These are phyloP conservation scores for Drosophila borborema DNA, from an alignment of 2,888 invertebrate species.

Conservation along the genomic window DNA sequence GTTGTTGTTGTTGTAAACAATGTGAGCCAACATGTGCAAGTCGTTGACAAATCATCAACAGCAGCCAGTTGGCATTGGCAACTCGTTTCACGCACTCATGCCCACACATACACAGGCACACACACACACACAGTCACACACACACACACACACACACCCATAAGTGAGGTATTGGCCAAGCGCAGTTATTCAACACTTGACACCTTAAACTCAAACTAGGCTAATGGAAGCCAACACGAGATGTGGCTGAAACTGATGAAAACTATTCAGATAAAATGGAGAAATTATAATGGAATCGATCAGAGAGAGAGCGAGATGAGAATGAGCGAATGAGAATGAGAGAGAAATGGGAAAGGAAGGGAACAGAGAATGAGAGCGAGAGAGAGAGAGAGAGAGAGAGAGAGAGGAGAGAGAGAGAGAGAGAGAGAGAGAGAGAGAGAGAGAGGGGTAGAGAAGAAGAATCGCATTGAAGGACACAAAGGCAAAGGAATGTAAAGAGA, in stretches of 20 bases:
- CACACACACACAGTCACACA: neutral
- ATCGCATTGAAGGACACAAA: no score
- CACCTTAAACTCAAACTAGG: slow-evolving; percentile 13
- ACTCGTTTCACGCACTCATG: slow-evolving; percentile 12
- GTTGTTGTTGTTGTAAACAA: slow-evolving; percentile 41
- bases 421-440: neutral
- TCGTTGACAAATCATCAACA: slow-evolving; percentile 5
- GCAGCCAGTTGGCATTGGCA: slow-evolving; percentile 17
- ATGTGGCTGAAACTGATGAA: neutral
- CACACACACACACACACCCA: slow-evolving; percentile 6
- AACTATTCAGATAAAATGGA: neutral
- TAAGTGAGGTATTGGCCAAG: slow-evolving; percentile 12
- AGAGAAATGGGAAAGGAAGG: neutral
- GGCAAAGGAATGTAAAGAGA: no score
- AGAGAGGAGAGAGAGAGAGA: neutral
- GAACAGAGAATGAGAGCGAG: neutral
- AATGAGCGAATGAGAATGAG: neutral
- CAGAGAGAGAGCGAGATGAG: neutral
- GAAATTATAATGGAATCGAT: neutral
- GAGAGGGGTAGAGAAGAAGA: neutral
- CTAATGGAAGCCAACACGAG: slow-evolving; percentile 4
- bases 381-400: neutral
- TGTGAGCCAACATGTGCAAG: slow-evolving; percentile 43
- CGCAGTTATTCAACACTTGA: slow-evolving; percentile 43
- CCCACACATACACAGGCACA: neutral